phyloP scores from a whole-genome alignment of 2,888 invertebrate species.

The Drosophila infuscata region DNA sequence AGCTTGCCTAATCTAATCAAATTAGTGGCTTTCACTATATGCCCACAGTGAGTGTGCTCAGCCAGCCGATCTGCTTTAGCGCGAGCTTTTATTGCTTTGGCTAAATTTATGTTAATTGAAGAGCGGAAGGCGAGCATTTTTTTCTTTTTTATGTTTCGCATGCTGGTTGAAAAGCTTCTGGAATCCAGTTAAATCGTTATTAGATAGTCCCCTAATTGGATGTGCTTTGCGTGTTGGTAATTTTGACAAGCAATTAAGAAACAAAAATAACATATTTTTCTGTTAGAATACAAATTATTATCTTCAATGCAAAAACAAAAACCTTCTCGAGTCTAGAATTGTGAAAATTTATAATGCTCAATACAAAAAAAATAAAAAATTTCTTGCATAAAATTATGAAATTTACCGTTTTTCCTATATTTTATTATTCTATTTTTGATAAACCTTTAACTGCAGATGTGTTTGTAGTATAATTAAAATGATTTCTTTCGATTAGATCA shows the following conservation, averaged over 20 bases:
- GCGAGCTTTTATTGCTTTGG: constrained; percentile 28
- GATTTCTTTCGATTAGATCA: background rate
- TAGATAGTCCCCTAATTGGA: no score
- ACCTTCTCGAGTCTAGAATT: background rate
- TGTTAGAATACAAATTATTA: background rate
- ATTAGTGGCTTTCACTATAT: constrained; percentile 43
- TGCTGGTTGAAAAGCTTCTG: background rate
- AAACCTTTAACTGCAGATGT: no score
- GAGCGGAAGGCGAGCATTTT: constrained; percentile 20
- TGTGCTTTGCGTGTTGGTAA: background rate
- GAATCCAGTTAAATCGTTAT: background rate
- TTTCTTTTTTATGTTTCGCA: background rate
- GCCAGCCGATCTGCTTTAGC: background rate
- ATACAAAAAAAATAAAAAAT: no score
- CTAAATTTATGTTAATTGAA: constrained; percentile 50
- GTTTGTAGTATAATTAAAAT: background rate
- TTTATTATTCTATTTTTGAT: background rate
- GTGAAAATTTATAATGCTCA: no score
- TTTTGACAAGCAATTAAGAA: no score
- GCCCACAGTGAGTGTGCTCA: background rate
- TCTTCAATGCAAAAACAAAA: background rate
- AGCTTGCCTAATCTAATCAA: constrained; percentile 67
- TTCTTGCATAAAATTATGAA: background rate
- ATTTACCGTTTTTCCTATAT: background rate
- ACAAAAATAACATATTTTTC: background rate